These are phyloP conservation scores for Drosophila sp. DNA, from an alignment of 1,140 invertebrate species.

Conservation along the genomic window DNA sequence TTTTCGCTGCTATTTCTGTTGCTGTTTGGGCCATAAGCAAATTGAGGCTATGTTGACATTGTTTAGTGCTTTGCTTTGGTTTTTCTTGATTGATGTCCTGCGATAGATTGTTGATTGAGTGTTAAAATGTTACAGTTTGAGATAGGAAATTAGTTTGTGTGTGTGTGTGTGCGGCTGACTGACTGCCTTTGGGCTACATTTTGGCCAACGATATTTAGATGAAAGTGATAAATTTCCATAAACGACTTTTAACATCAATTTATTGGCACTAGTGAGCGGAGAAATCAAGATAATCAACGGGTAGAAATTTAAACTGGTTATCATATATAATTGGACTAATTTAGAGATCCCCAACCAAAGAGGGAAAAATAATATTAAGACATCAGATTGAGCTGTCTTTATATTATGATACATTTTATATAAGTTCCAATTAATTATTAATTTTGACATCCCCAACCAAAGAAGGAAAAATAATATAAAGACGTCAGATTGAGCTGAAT, in stretches of 20 bases:
- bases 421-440: no score
- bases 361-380: no score
- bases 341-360: background rate
- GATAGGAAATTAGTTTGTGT: conserved; percentile 23
- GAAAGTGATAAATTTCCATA: conserved; percentile 2
- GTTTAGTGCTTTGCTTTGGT: conserved; percentile 63
- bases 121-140: conserved; percentile 50
- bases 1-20: conserved; percentile 10
- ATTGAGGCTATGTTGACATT: conserved; percentile 68
- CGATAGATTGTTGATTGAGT: conserved; percentile 60
- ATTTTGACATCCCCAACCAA: no score
- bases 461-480: no score
- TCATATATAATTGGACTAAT: background rate
- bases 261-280: background rate
- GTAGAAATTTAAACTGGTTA: conserved; percentile 1
- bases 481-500: no score
- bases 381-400: no score
- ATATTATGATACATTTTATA: no score
- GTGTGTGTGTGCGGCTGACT: no score
- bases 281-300: background rate
- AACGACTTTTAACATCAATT: conserved; percentile 10
- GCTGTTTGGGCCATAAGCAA: conserved; percentile 45
- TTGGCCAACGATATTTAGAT: conserved; percentile 1
- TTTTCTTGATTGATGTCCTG: conserved; percentile 59
- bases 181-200: background rate